A percentile compares a stretch with the other conserved stretches of the same genome.
Evolutionary conservation across 2,888 invertebrate genomes (phyloP).

Genomic region (Cephonodes hylas): DNA sequence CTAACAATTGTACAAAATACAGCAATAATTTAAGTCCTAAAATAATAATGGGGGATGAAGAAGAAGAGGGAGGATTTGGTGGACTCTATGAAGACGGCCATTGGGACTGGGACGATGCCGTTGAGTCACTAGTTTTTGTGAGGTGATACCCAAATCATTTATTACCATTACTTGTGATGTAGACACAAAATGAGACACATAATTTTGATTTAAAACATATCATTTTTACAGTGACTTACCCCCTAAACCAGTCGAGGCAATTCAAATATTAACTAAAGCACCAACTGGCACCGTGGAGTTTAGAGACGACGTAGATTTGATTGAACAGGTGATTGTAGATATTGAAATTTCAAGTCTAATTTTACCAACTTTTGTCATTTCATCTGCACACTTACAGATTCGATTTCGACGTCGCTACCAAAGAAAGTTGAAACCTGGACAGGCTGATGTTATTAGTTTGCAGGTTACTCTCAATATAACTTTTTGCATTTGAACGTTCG

Average conservation of each 20-base stretch:
- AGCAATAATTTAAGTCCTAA: background rate
- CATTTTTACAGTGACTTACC: conserved; percentile 53
- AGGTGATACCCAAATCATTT: conserved; percentile 39
- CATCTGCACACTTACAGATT: conserved; percentile 59
- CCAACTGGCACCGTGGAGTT: conserved; percentile 73
- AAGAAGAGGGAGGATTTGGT: conserved; percentile 61
- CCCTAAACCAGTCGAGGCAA: conserved; percentile 48
- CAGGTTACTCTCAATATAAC: conserved; percentile 47
- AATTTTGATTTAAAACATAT: background rate
- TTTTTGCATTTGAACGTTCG: background rate
- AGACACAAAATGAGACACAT: background rate
- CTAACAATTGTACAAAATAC: background rate
- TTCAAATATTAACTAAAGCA: conserved; percentile 56
- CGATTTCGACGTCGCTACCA: conserved; percentile 81
- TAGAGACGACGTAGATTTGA: conserved; percentile 75
- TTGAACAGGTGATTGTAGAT: conserved; percentile 67
- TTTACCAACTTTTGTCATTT: background rate
- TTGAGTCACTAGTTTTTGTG: conserved; percentile 49
- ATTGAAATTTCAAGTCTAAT: background rate
- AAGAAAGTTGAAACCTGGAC: conserved; percentile 76
- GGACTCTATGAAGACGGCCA: conserved; percentile 71
- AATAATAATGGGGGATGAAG: conserved; percentile 61
- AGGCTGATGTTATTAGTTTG: conserved; percentile 79
- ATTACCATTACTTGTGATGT: background rate
- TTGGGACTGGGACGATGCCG: conserved; percentile 74